phyloP scores from a whole-genome alignment of 2,113 vertebrate genomes.

The Calonectris borealis region DNA sequence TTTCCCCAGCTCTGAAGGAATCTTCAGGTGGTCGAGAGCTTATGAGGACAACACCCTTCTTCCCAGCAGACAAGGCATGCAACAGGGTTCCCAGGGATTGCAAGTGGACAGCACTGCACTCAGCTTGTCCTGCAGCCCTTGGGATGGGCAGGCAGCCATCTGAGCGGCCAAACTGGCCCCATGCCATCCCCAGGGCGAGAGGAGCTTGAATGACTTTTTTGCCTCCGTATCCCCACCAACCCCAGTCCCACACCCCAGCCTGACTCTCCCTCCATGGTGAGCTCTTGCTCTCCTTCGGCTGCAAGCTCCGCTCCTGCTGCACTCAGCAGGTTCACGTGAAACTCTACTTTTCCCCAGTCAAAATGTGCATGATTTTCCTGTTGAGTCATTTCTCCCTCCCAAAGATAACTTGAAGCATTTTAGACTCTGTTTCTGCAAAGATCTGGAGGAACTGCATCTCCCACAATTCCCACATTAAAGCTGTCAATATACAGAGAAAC shows the following conservation, averaged over 20 bases:
- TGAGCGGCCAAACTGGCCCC: neutral
- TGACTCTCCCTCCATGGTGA: fast-evolving
- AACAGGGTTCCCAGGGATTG: neutral
- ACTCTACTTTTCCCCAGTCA: neutral
- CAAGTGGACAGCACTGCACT: neutral
- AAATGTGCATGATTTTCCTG: neutral
- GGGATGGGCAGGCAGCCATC: neutral
- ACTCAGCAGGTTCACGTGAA: neutral
- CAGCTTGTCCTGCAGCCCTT: neutral
- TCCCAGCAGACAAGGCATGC: neutral
- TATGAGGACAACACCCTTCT: neutral
- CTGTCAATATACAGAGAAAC: neutral
- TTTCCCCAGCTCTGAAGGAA: neutral
- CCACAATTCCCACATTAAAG: neutral
- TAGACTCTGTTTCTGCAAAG: neutral
- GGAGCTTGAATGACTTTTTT: neutral
- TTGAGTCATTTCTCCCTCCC: neutral
- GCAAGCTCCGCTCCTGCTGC: neutral
- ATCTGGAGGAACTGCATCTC: neutral
- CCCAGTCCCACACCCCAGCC: fast-evolving
- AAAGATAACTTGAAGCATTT: neutral
- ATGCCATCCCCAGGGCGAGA: neutral
- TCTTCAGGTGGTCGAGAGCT: neutral
- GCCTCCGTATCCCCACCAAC: neutral
- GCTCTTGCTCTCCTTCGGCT: neutral